phyloP scores from a whole-genome alignment of 2,113 vertebrate species.

The Calyptommatus sinebrachiatus region DNA sequence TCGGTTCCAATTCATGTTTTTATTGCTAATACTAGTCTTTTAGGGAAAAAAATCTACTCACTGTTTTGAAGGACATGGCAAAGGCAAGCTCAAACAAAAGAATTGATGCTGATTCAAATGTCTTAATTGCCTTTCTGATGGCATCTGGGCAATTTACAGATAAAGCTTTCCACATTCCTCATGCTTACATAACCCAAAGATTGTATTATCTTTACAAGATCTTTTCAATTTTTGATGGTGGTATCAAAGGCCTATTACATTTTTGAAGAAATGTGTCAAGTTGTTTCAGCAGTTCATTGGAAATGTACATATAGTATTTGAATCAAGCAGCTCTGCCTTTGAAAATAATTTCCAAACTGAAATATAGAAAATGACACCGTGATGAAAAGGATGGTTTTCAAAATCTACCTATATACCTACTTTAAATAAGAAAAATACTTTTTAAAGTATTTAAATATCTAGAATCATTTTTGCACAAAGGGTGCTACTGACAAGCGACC shows the following conservation, averaged over 20 bases:
- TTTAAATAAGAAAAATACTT: conserved; percentile 4
- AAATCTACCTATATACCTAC: neutral
- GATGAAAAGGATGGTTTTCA: neutral
- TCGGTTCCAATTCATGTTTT: no score
- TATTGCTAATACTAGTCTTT: no score
- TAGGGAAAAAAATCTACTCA: no score
- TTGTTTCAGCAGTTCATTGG: neutral
- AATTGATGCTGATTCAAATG: no score
- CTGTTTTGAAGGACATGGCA: no score
- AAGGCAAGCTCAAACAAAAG: no score
- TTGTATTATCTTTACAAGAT: neutral
- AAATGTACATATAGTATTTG: neutral
- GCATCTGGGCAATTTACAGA: neutral
- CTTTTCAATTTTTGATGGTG: neutral
- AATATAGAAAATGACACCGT: neutral
- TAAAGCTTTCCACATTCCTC: neutral
- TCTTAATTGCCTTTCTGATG: no score
- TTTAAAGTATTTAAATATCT: neutral
- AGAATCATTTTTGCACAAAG: neutral
- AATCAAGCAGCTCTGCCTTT: neutral
- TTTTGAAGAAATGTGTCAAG: neutral
- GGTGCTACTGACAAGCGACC: neutral
- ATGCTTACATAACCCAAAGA: neutral
- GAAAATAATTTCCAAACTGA: conserved; percentile 1
- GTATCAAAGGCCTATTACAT: neutral